These are phyloP conservation scores for Osmerus eperlanus DNA, from an alignment of 2,113 vertebrate species.

Conservation along the genomic window DNA sequence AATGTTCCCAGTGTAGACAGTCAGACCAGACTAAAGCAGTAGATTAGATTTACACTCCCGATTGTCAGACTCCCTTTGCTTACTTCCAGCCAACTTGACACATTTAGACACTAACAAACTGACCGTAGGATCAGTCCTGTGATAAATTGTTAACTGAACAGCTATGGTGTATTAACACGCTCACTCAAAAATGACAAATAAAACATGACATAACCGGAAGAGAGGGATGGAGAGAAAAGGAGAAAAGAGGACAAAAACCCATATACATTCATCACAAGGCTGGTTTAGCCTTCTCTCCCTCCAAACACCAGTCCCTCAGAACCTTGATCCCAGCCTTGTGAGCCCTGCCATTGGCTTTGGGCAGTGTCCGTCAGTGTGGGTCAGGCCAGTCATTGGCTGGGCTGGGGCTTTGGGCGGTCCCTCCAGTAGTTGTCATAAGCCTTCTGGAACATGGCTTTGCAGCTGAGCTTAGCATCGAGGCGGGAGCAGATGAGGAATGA, in stretches of 20 bases:
- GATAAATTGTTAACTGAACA: too few relatives aligned
- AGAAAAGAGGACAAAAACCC: conserved; percentile 4
- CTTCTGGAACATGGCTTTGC: conserved; percentile 86
- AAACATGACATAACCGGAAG: too few relatives aligned
- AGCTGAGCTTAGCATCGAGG: conserved; percentile 83
- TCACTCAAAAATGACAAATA: too few relatives aligned
- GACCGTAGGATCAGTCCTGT: too few relatives aligned
- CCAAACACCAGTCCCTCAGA: conserved; percentile 1
- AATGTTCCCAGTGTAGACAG: too few relatives aligned
- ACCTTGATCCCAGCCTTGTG: neutral
- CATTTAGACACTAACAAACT: too few relatives aligned
- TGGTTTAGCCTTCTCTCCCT: neutral
- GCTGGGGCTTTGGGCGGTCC: conserved; percentile 44
- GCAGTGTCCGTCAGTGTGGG: conserved; percentile 20
- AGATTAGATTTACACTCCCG: too few relatives aligned
- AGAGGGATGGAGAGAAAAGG: neutral
- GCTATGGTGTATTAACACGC: too few relatives aligned
- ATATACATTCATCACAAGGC: neutral
- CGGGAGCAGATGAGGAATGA: conserved; percentile 98
- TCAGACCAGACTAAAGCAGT: too few relatives aligned
- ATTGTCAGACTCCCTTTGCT: too few relatives aligned
- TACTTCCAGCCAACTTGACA: too few relatives aligned
- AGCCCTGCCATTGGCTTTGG: conserved; percentile 37
- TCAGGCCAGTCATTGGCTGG: conserved; percentile 29
- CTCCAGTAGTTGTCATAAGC: conserved; percentile 84